phyloP scores from a whole-genome alignment of 1,140 invertebrate genomes.

The Bombus turneri region DNA sequence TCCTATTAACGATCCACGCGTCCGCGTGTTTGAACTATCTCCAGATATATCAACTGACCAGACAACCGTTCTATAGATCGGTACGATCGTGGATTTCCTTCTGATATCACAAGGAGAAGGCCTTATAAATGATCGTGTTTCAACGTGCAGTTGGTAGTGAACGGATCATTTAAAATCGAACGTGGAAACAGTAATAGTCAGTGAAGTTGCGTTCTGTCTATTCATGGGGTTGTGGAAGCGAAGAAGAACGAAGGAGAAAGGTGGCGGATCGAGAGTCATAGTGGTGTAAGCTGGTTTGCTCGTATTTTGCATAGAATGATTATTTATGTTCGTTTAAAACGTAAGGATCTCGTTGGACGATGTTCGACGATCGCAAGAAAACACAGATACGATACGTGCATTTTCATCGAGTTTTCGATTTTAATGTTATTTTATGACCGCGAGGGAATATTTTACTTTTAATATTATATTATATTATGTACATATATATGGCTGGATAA shows the following conservation, averaged over 20 bases:
- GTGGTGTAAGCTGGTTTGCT: too few species aligned
- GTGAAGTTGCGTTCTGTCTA: neutral
- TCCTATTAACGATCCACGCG: neutral
- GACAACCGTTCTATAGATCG: neutral
- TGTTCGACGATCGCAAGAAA: too few species aligned
- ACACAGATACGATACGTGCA: too few species aligned
- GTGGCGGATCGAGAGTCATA: too few species aligned
- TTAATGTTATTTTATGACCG: too few species aligned
- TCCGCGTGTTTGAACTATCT: neutral
- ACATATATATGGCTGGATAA: too few species aligned
- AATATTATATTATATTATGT: too few species aligned
- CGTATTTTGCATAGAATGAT: too few species aligned
- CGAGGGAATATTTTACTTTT: too few species aligned
- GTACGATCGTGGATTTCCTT: slow-evolving; percentile 5
- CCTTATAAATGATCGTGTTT: slow-evolving; percentile 6
- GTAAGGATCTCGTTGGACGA: too few species aligned
- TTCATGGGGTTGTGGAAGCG: neutral
- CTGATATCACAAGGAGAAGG: neutral
- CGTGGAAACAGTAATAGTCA: neutral
- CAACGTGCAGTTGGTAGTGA: neutral
- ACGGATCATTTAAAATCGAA: neutral
- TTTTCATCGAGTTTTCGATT: too few species aligned
- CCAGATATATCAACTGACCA: neutral
- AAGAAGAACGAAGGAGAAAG: neutral
- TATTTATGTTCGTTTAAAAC: too few species aligned